Conservation (phyloP, 2,888 invertebrate species). For the Lampropteryx suffumata region DNA sequence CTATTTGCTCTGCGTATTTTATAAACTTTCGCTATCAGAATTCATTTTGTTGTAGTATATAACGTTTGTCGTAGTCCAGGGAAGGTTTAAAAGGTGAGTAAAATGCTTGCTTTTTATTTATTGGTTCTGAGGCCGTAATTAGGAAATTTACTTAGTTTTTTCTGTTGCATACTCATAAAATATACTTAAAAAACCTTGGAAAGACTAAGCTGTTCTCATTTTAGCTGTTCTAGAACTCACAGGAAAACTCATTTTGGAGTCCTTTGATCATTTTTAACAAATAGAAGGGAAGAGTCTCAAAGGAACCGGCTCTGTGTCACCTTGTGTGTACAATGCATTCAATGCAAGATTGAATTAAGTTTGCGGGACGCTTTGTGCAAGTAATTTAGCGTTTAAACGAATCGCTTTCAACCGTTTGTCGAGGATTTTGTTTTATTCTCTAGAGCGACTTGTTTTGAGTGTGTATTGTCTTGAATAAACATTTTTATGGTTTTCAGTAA, state of each 20-base stretch:
- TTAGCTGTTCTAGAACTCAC: slow-evolving; percentile 23
- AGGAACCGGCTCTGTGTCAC: slow-evolving; percentile 21
- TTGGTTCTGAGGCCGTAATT: too few species aligned
- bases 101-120: too few species aligned
- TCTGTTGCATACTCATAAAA: too few species aligned
- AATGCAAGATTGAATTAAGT: slow-evolving; percentile 26
- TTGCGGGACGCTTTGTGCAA: slow-evolving; percentile 17
- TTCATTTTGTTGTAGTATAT: too few species aligned
- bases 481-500: too few species aligned
- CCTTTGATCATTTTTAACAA: slow-evolving; percentile 51
- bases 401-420: slow-evolving; percentile 6
- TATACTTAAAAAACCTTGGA: too few species aligned
- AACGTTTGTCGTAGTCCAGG: too few species aligned
- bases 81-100: too few species aligned
- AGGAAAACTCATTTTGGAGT: slow-evolving; percentile 53
- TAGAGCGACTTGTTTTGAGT: not conserved
- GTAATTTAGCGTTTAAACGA: slow-evolving; percentile 11
- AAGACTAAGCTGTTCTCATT: not conserved
- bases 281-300: slow-evolving; percentile 36
- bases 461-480: too few species aligned
- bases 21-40: too few species aligned
- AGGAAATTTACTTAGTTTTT: too few species aligned
- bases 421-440: not conserved
- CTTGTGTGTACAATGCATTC: slow-evolving; percentile 25
- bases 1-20: too few species aligned